phyloP scores from a whole-genome alignment of 1,140 invertebrate genomes.

The Cydia amplana region DNA sequence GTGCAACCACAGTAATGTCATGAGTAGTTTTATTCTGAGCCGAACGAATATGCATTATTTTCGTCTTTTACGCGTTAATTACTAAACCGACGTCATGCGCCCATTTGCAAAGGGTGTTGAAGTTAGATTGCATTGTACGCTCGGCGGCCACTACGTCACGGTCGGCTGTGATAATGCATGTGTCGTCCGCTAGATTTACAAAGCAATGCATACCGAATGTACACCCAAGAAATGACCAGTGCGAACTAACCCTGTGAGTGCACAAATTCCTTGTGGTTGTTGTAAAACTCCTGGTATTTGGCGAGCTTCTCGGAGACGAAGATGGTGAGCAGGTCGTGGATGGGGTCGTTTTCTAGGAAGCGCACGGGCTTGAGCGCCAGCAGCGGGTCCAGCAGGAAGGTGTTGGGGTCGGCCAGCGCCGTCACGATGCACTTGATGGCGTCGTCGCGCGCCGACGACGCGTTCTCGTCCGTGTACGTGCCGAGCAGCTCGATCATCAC shows the following conservation, averaged over 20 bases:
- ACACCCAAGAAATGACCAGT: background rate
- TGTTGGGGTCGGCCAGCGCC: constrained; percentile 95
- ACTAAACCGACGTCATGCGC: too few species aligned
- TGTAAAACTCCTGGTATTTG: constrained; percentile 94
- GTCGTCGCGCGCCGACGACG: constrained; percentile 96
- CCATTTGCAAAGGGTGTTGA: too few species aligned
- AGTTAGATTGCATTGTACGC: too few species aligned
- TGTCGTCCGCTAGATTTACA: too few species aligned
- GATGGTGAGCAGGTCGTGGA: constrained; percentile 96
- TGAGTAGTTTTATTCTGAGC: too few species aligned
- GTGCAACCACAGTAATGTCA: too few species aligned
- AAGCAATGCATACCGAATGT: too few species aligned
- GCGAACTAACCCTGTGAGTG: constrained; percentile 85
- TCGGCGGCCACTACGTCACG: too few species aligned
- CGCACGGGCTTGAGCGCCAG: constrained; percentile 95
- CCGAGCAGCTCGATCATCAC: constrained; percentile 98
- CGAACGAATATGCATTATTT: too few species aligned
- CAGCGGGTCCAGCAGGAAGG: constrained; percentile 96
- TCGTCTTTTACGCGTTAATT: too few species aligned
- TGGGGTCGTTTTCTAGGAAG: constrained; percentile 96
- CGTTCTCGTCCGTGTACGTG: constrained; percentile 98
- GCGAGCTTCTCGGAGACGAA: constrained; percentile 97
- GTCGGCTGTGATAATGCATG: too few species aligned
- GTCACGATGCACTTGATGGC: constrained; percentile 97
- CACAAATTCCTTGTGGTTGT: constrained; percentile 96